Conservation (phyloP, 2,113 vertebrate genomes). For the Beaufortia kweichowensis region DNA sequence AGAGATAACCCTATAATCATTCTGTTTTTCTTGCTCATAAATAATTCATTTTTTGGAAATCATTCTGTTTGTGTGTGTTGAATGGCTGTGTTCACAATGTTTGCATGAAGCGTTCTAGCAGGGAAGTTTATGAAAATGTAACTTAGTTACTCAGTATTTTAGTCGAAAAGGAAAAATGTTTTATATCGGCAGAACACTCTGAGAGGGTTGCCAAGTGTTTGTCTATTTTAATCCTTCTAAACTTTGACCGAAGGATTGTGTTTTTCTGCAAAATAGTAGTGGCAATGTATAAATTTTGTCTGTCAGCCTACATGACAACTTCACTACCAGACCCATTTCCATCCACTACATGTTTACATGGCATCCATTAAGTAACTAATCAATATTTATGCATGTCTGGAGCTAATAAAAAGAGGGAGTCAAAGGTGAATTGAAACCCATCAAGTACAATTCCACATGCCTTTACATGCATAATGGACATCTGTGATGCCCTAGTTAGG, state of each 20-base stretch:
- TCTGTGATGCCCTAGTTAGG: neutral
- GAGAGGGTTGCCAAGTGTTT: neutral
- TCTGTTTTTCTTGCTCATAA: conserved; percentile 46
- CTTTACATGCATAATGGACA: conserved; percentile 6
- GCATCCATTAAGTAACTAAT: conserved; percentile 16
- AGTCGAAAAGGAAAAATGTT: neutral
- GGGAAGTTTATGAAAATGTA: conserved; percentile 1
- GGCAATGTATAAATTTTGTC: conserved; percentile 21
- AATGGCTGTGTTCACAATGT: conserved; percentile 9
- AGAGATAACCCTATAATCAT: conserved; percentile 25
- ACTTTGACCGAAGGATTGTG: neutral
- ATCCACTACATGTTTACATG: conserved; percentile 11
- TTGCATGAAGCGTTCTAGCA: neutral
- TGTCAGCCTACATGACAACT: conserved; percentile 21
- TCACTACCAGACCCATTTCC: neutral
- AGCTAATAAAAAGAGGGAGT: neutral
- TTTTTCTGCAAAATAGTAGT: neutral
- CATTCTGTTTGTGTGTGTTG: conserved; percentile 28
- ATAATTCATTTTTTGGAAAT: conserved; percentile 47
- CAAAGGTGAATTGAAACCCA: conserved; percentile 8
- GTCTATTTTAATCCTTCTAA: neutral
- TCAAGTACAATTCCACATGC: conserved; percentile 2
- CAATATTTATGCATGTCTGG: conserved; percentile 17
- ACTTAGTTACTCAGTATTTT: neutral
- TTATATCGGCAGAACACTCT: neutral